Evolutionary conservation across 2,888 invertebrate genomes (phyloP).

Genomic region (Megastigmus dorsalis): DNA sequence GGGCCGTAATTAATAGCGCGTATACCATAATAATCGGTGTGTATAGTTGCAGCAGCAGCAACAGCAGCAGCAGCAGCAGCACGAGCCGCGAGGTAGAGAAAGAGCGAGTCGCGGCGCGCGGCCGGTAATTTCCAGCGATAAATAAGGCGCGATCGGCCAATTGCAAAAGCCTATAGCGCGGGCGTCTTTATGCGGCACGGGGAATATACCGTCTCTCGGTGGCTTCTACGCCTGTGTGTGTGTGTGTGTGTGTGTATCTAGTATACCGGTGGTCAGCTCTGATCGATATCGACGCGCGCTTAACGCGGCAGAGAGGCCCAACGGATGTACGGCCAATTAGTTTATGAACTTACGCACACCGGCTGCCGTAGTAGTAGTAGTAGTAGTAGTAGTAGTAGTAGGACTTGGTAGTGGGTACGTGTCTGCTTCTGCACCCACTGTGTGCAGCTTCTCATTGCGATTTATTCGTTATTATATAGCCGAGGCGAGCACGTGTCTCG

Average conservation of each 20-base stretch:
- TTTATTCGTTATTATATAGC: constrained; percentile 39
- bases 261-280: not conserved
- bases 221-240: not conserved
- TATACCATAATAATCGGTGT: constrained; percentile 34
- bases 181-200: not conserved
- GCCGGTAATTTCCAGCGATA: constrained; percentile 40
- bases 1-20: constrained; percentile 39
- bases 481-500: too few relatives aligned
- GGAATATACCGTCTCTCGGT: not conserved
- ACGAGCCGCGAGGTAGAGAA: constrained; percentile 4
- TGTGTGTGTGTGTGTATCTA: too few relatives aligned
- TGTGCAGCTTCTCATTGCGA: constrained; percentile 9
- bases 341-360: constrained; percentile 39
- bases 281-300: constrained; percentile 40
- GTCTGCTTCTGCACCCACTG: not conserved
- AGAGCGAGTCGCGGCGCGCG: too few relatives aligned
- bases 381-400: too few relatives aligned
- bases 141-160: constrained; percentile 28
- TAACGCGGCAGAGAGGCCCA: not conserved
- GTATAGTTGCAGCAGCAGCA: not conserved
- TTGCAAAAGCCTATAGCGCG: constrained; percentile 6
- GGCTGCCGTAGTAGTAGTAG: too few relatives aligned
- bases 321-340: constrained; percentile 40
- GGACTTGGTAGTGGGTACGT: too few relatives aligned
- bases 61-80: not conserved